A percentile compares a stretch with the other conserved stretches of the same genome.
Evolutionary conservation across 2,797 vertebrate species (phyloP).

Genomic region (Neopelma chrysocephalum): DNA sequence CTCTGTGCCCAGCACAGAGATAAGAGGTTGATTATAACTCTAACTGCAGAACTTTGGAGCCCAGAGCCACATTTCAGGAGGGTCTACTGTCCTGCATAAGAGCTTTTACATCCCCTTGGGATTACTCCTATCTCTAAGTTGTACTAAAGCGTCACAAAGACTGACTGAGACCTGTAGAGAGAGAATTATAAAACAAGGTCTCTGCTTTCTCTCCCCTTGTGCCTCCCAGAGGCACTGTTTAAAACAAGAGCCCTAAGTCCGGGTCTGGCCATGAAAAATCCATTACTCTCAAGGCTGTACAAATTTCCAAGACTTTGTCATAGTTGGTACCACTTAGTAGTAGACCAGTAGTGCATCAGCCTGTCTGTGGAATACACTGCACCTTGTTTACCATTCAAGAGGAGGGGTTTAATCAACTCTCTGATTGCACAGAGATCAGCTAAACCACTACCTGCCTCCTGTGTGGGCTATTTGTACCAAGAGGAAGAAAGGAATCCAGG

Average conservation of each 20-base stretch:
- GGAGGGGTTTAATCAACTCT: background rate
- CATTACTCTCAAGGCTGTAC: background rate
- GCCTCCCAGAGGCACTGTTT: background rate
- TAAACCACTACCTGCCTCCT: background rate
- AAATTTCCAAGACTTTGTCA: background rate
- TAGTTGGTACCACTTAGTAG: background rate
- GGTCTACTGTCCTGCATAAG: background rate
- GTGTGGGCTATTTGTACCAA: background rate
- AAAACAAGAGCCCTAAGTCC: background rate
- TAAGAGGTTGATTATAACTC: background rate
- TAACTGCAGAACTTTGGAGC: background rate
- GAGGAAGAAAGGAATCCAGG: background rate
- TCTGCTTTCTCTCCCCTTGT: background rate
- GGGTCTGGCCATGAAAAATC: background rate
- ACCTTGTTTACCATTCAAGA: background rate
- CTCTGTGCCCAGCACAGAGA: background rate
- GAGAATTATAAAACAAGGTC: background rate
- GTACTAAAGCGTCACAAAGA: background rate
- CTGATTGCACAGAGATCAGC: background rate
- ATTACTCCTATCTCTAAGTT: background rate
- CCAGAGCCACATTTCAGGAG: background rate
- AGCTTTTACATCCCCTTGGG: background rate
- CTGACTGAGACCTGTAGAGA: background rate
- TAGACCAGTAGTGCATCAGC: background rate
- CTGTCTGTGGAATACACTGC: background rate